Base-by-base conservation (phyloP, 2,113 vertebrate genomes). In the Pandion haliaetus region DNA sequence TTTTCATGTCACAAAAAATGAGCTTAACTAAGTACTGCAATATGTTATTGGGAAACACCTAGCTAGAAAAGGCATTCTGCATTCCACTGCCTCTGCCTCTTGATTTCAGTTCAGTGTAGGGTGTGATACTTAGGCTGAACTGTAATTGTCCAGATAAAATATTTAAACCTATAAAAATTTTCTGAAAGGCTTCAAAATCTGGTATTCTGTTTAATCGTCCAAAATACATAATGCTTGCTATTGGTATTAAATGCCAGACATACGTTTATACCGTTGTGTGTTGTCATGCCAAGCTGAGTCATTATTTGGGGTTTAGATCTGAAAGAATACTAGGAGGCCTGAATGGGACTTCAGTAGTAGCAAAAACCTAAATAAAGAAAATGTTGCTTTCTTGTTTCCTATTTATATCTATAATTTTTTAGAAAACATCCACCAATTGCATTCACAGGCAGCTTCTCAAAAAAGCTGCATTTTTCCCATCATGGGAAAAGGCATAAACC, bases 401-500 rank as follows among this genome's bases (percentile, higher is more conserved):
- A 94, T 96, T 97, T 96, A 94, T 95, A 86, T 90, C 93, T 87
- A 1, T 70, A 79, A 44, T 36, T 47, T 95, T 96, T 86, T 49
- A 96, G 84, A 55, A 92, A 92, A 83, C 79, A 77, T 95, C 76
- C 76, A 90, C 49, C 82, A 83, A n/a, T 65, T 91, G n/a, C 90
- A 71, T 87, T 91, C 50, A 62, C 61, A 62, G 83, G 66, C 91
- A 65, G 8, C 76, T 88, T 87, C 62, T 79, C 86, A 44, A 63
- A 73, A 92, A 89, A 72, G 66, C 62, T 79, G 8, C 74, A 15
- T 91, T 95, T 90, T 94, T 89, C 94, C 70, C 50, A 77, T 92
- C 62, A 87, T 95, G 97, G 94, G 96, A 95, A 97, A 95, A 73
- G 62, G 50, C 63, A 57, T 66, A 87, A 96, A 89, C 62, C 58